Evolutionary conservation across 2,888 invertebrate genomes (phyloP), one percentile per base, ranked within the genome.

Genomic region (Thumatha senex): DNA sequence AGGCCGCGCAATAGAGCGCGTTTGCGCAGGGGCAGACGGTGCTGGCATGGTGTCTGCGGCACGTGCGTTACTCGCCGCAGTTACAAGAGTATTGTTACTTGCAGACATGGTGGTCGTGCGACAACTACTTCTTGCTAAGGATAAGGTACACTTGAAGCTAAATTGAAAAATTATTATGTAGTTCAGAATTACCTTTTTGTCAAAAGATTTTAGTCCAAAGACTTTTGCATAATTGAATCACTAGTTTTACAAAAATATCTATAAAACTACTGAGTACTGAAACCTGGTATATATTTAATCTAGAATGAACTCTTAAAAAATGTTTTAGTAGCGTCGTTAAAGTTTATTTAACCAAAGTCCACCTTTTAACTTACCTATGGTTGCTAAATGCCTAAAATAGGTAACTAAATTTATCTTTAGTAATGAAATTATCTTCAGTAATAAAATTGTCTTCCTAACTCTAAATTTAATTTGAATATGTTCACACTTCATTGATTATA

Each of bases 51-150:
- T 99, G 58, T 93, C 98, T 67, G 98, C 99, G 45, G 98, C 98
- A 56, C 94, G 98, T 69, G 97, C 98, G 75, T 94, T 99, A 46
- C 93, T 99, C 52, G 97, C 97, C 42, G 97, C 98, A 51, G 98
- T 99, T 66, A 99, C 99, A 46, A 93, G 98, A 76, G 99, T 99
- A 49, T 94, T 99, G 48, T 93, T 99, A 52, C 93, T 99, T 68
- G 99, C 99, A 10, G 99, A 99, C 91, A 97, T 98, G 83, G 98
- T 99, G 54, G 97, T 99, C 43, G 98, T 99, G 51, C 98, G 98
- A 77, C 98, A 99, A 86, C 94, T 99, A 48, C 93, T 99, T 43
- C 93, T 97, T 56, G 98, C 98, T 51, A 99, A 99, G 91, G 98
- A 99, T 84, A 98, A 98, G 94, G 98, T 98, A 83, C 74, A 49